Evolutionary conservation across 2,888 invertebrate genomes (phyloP).

Genomic region (Conus canariensis): DNA sequence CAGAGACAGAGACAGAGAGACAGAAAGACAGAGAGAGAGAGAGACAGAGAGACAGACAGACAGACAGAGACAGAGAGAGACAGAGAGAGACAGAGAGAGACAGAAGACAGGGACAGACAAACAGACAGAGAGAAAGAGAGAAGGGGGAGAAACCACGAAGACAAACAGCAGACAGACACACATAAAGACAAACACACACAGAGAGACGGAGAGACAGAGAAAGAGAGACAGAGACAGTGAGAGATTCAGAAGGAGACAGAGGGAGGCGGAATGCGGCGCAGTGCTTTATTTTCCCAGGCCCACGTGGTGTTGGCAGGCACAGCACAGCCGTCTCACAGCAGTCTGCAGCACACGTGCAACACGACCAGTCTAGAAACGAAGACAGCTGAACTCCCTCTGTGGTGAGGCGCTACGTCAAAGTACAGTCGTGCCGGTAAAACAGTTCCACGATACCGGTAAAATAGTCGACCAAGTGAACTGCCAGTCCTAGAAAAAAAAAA

Average conservation of each 20-base stretch:
- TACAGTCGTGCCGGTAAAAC: no score
- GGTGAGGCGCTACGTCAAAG: background rate
- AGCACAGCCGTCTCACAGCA: background rate
- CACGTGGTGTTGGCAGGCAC: slow-evolving; percentile 7
- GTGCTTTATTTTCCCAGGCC: slow-evolving; percentile 13
- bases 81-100: background rate
- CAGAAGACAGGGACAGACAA: background rate
- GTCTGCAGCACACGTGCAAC: background rate
- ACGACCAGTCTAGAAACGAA: background rate
- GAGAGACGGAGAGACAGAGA: slow-evolving; percentile 12
- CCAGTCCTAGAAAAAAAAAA: no score
- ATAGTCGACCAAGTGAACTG: no score
- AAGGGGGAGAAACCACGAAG: background rate
- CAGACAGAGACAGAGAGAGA: no score
- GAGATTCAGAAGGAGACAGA: no score
- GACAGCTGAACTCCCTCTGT: background rate
- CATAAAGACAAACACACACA: slow-evolving; percentile 12
- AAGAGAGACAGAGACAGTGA: no score
- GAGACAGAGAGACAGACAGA: no score
- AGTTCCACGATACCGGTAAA: no score
- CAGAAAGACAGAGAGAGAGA: no score
- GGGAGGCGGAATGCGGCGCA: background rate
- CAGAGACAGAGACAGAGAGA: no score
- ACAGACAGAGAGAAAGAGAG: background rate
- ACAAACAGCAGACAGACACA: slow-evolving; percentile 1